Evolutionary conservation across 2,888 invertebrate genomes (phyloP), one percentile per base, ranked within the genome.

Genomic region (Phaonia tiefii): DNA sequence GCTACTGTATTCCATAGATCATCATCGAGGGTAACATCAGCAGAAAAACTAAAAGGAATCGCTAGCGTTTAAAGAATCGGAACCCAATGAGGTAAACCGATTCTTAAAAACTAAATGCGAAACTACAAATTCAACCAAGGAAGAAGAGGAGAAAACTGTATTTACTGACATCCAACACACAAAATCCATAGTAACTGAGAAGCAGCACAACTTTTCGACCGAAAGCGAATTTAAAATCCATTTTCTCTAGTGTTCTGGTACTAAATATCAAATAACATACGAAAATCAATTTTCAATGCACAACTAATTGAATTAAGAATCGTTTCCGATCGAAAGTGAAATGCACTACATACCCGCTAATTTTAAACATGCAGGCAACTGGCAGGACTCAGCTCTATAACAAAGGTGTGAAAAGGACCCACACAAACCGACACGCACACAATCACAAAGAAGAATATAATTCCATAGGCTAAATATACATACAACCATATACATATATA

Each of bases 1-100:
- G 4, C 8, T 31, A 5, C 4, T 8, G 31, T 31, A 31, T 31
- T 76, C 75, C 3, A 0, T 77, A 90, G 90, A 90, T 90, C 69
- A 90, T 90, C 80, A 90, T 90, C 85, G 90, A 90, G 84, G 91
- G 91, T 66, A 90, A 91, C 85, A 90, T 91, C 74, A 90, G 90
- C 86, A 89, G 91, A 85, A 90, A 90, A 84, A 89, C 90, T 26
- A 90, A 90, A 86, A 84, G 91, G 84, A 90, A 88, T 87, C 91
- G 90, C 89, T 90, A 90, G 88, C 89, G 89, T 85, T 86, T 88
- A 86, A 87, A 86, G 86, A 88, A 88, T 87, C 88, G 88, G 87
- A 86, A 88, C 86, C 87, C 87, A 31, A 67, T 88, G 85, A 86
- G 87, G 86, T 88, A 86, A 86, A 87, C 89, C 87, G 89, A 87